These are phyloP conservation scores for Macrotrachela quadricornifera DNA, from an alignment of 1,140 invertebrate genomes.

Conservation along the genomic window DNA sequence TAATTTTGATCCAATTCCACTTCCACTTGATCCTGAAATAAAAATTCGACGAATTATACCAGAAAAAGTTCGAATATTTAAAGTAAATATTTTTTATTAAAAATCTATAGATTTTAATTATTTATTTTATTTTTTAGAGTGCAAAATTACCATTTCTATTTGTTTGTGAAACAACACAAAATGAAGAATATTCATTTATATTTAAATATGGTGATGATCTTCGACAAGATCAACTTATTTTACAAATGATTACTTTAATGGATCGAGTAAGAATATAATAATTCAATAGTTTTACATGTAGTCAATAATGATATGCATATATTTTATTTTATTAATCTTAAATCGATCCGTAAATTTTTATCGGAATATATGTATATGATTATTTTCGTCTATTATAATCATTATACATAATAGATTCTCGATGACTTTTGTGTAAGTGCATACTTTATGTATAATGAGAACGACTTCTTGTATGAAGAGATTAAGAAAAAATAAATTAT, in stretches of 20 bases:
- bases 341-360: too few species aligned
- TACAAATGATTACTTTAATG: conserved; percentile 90
- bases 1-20: conserved; percentile 49
- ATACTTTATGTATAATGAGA: too few species aligned
- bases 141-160: too few species aligned
- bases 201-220: conserved; percentile 97
- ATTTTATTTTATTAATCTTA: too few species aligned
- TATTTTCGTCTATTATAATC: too few species aligned
- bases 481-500: too few species aligned
- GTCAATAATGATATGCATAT: conserved; percentile 22
- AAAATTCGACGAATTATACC: conserved; percentile 68
- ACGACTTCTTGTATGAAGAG: too few species aligned
- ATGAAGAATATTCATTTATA: conserved; percentile 62
- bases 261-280: conserved; percentile 42
- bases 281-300: conserved; percentile 92
- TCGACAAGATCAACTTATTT: conserved; percentile 88
- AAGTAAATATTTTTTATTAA: conserved; percentile 9
- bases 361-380: too few species aligned
- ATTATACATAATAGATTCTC: too few species aligned
- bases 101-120: conserved; percentile 33
- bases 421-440: too few species aligned
- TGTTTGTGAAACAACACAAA: conserved; percentile 19
- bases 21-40: conserved; percentile 77
- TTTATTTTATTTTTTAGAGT: conserved; percentile 47
- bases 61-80: conserved; percentile 66